Base-by-base conservation (phyloP, 1,140 invertebrate species). In the Drosophila albomicans region DNA sequence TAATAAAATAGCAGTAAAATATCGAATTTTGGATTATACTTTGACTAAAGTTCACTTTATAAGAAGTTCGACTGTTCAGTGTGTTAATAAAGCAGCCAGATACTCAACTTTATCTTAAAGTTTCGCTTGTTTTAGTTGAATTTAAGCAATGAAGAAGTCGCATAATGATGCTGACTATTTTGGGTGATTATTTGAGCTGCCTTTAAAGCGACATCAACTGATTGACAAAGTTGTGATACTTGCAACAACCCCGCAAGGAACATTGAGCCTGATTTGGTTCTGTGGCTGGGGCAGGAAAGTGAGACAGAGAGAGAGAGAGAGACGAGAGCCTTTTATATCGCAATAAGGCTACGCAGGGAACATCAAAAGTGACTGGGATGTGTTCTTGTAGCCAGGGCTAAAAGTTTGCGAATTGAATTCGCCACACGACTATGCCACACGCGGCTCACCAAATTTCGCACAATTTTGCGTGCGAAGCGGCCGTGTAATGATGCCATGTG, bases 391-490 rank as follows among this genome's bases (percentile, higher is more conserved):
- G 20, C 46, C 8, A 6, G 57, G 67, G 68, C 61, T 76, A 78
- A 91, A 87, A 91, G 75, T 91, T 91, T 91, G 82, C 82, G 90
- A 91, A 91, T 91, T 91, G 90, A 91, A 91, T 91, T 77, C 86
- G 90, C 90, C 90, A 90, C 90, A 91, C 90, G 90, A 90, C 90
- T 87, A 77, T 86, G 81, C 89, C 90, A 87, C 89, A 90, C 90
- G 90, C 90, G 90, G 82, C 86, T 91, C 80, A 90, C 90, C 90
- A 91, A 86, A 91, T 86, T 89, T 89, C 86, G 85, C 85, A 89
- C 85, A 88, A 88, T 88, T 88, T 89, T 89, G 85, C 85, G 85
- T 87, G 84, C 77, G 85, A 88, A 81, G 84, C 85, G 84, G 84
- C 84, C 80, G 77, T 87, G 84, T 87, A 87, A 87, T 87, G 84